phyloP scores from a whole-genome alignment of 1,140 invertebrate species.

The Diplogasteroides magnus region DNA sequence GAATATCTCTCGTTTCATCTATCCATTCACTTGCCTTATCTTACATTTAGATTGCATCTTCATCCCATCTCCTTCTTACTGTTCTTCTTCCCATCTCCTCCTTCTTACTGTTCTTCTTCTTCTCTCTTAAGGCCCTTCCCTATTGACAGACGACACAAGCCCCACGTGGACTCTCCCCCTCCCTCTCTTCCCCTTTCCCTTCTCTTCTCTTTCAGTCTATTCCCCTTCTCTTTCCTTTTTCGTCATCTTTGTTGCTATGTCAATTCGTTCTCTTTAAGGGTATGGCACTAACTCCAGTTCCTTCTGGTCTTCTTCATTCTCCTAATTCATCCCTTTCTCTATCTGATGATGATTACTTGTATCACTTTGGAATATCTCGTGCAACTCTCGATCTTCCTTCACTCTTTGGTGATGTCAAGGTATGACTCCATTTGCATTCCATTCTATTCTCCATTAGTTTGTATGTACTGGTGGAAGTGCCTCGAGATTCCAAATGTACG shows the following conservation, averaged over 20 bases:
- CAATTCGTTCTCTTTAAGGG: neutral
- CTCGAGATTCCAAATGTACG: conserved; percentile 86
- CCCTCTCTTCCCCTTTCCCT: neutral
- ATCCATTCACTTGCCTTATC: neutral
- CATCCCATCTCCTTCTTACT: neutral
- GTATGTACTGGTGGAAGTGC: conserved; percentile 95
- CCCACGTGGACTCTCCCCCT: neutral
- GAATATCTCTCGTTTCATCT: neutral
- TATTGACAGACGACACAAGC: neutral
- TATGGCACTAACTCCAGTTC: neutral
- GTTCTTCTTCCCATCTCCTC: neutral
- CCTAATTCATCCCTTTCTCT: conserved; percentile 25
- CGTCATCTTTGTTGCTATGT: neutral
- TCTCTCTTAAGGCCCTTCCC: neutral
- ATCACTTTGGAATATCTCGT: conserved; percentile 84
- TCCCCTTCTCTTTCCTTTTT: neutral
- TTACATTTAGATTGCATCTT: neutral
- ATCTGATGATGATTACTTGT: conserved; percentile 70
- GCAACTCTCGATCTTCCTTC: conserved; percentile 83
- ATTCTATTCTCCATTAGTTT: conserved; percentile 65
- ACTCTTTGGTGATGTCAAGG: conserved; percentile 93
- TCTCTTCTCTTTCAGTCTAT: conserved; percentile 1
- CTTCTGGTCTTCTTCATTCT: neutral
- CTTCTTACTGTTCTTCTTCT: neutral
- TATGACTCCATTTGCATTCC: conserved; percentile 56